phyloP scores from a whole-genome alignment of 2,888 invertebrate species.

The Rhopalosiphum nymphaeae region DNA sequence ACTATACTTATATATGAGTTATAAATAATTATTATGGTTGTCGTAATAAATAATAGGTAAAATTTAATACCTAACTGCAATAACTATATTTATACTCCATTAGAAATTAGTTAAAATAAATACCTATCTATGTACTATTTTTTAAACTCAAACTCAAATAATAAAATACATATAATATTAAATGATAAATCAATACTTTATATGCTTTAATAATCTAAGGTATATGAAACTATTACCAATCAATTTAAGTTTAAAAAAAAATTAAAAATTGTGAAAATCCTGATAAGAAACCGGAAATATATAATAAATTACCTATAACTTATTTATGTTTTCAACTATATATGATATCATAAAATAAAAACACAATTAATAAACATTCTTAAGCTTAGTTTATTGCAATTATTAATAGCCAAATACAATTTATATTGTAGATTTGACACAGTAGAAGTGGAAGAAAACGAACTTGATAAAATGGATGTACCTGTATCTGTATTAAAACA shows the following conservation, averaged over 20 bases:
- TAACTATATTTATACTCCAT: neutral
- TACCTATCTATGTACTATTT: neutral
- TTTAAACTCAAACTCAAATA: neutral
- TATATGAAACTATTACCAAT: neutral
- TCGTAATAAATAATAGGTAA: neutral
- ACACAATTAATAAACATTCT: neutral
- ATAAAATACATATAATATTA: neutral
- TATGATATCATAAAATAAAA: neutral
- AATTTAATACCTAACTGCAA: neutral
- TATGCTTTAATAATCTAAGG: neutral
- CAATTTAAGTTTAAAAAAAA: neutral
- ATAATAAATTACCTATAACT: neutral
- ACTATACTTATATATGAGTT: neutral
- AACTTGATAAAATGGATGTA: slow-evolving; percentile 41
- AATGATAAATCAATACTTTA: neutral
- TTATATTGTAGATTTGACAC: neutral
- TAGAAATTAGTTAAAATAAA: neutral
- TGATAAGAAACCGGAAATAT: neutral
- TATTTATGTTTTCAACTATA: neutral
- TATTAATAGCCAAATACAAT: neutral
- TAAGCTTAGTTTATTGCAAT: neutral
- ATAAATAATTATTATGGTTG: neutral
- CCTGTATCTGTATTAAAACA: slow-evolving; percentile 34
- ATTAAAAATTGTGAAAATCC: neutral
- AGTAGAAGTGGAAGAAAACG: neutral